Evolutionary conservation across 2,888 invertebrate species (phyloP).

Genomic region (Cephus nigrinus): DNA sequence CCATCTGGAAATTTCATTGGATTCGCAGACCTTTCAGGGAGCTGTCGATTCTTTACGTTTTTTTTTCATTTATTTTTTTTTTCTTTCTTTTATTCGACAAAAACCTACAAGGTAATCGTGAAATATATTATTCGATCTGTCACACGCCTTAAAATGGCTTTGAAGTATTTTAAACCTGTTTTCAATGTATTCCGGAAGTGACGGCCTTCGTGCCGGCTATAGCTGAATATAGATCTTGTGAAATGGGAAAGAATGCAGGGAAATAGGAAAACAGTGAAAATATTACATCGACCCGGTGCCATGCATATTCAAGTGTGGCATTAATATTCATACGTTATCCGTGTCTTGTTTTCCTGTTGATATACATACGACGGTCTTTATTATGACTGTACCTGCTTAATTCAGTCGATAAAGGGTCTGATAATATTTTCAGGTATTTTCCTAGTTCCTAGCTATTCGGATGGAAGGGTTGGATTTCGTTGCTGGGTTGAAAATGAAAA

Average conservation of each 20-base stretch:
- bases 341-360: constrained; percentile 45
- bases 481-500: no score
- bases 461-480: no score
- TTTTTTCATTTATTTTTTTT: not conserved
- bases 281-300: constrained; percentile 59
- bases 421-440: no score
- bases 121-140: no score
- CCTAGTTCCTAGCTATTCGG: no score
- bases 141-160: not conserved
- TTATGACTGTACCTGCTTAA: not conserved
- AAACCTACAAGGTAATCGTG: not conserved
- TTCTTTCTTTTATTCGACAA: not conserved
- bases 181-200: not conserved
- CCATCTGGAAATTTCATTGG: not conserved
- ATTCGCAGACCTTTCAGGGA: not conserved
- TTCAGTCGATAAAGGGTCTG: not conserved
- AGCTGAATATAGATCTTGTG: not conserved
- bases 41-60: not conserved
- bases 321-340: constrained; percentile 63
- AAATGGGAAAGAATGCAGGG: not conserved
- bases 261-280: constrained; percentile 44
- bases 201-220: not conserved
- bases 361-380: not conserved
- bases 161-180: not conserved
- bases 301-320: constrained; percentile 55